Base-by-base conservation (phyloP, 2,888 invertebrate genomes). In the Cordilura impudica region DNA sequence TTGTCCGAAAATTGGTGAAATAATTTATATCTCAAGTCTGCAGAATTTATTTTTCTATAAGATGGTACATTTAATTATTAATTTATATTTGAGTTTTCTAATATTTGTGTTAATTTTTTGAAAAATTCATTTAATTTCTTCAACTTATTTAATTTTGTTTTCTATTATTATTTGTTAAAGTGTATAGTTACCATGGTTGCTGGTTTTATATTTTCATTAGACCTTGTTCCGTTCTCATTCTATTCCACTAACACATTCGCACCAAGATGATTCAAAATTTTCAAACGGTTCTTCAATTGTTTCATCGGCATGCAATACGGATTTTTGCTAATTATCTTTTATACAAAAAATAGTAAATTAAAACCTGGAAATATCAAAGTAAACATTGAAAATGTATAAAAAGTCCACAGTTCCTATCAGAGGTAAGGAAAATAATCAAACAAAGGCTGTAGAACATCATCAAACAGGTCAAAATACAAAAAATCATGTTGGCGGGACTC, bases 271-370 rank as follows among this genome's bases (percentile, higher is more conserved):
- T 71, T 79, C 58, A 49, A 75, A 79, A 70, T 61, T 49, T 71
- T 75, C 71, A 79, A 79, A 79, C 79, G 79, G 79, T 75, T 75
- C 61, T 74, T 67, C 26, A 12, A 39, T 7, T 63, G 31, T 49
- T 29, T 51, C 19, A 8, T 8, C 3, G 6, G 54, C 31, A 51
- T 43, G 43, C 26, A 14, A 43, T 21, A 45, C n/a, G n/a, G n/a
- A n/a, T 69, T 10, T 45, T 26, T 29, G 18, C 16, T 12, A n/a
- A 35, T 23, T 35, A 19, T 26, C 3, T 14, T 65, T 49, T 53
- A 12, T 43, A 2, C 31, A 49, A 29, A 31, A 53, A 47, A 35
- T 18, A 35, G 4, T 23, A 35, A 10, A 35, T 16, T 35, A 43
- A 39, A 31, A n/a, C 18, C 35, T 12, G 5, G 1, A n/a, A 2